Base-by-base conservation (phyloP, 30 jellyfish, hydroid and myxozoan species). In the Aurelia coerulea region DNA sequence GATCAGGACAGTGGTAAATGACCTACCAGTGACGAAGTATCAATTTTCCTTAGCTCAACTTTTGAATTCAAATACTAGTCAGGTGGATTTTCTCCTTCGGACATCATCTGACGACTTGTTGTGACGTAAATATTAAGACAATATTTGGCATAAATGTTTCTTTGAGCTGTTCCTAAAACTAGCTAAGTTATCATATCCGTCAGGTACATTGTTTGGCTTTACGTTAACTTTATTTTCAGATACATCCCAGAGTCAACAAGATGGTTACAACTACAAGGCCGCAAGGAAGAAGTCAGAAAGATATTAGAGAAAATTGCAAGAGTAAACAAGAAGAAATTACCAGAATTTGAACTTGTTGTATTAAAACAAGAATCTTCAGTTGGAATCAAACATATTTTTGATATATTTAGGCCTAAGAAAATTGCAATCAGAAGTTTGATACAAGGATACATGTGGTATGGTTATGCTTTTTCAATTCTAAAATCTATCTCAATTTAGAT, bases 241-340 rank as follows among this genome's bases (percentile, higher is more conserved):
- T 77, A 78, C 73, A 78, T 91, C 68, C 97, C 97, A 2, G 97
- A 91, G 79, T 91, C 97, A 18, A 84, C 86, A 10, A 94, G 97
- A 33, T 91, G 97, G 97, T 78, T 91, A 34, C 84, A 85, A 9
- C 31, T 85, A 16, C 64, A 75, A 18, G 95, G 97, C 32, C 79
- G 81, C 63, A 56, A 50, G 7, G 90, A 85, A 23, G 96, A 91
- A 73, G 93, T 91, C 19, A 33, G 65, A 88, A 63, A 64, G 35
- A 91, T 91, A 15, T 58, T 91, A 18, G 35, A 75, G 42, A 78
- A 73, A 19, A 80, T 91, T 8, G 97, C 97, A 12, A 79, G 76
- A 13, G 34, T 64, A 68, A 91, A 90, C 71, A 65, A 70, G 8
- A 67, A 71, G 62, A 83, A 65, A 42, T 41, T 90, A 15, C 93